Evolutionary conservation across 2,113 vertebrate genomes (phyloP).

Genomic region (Gymnorhina tibicen): DNA sequence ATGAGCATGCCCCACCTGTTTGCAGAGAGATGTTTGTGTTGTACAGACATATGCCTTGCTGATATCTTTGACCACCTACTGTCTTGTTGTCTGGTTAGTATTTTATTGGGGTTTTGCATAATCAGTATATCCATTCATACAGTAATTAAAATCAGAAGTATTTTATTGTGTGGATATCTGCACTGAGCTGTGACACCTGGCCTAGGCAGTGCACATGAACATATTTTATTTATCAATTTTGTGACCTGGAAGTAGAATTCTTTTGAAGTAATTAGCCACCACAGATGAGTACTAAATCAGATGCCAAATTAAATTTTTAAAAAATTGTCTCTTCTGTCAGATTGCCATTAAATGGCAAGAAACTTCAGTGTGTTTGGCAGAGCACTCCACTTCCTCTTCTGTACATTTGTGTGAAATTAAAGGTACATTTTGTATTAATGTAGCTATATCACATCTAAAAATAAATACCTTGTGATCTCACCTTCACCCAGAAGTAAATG

Average conservation of each 20-base stretch:
- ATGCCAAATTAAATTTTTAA: not conserved
- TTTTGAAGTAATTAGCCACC: not conserved
- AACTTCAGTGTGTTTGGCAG: not conserved
- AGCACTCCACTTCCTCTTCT: not conserved
- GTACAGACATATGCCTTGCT: not conserved
- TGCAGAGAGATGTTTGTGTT: not conserved
- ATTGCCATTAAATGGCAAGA: not conserved
- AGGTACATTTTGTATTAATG: not conserved
- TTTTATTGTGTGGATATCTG: not conserved
- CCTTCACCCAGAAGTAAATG: not conserved
- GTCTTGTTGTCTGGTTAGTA: not conserved
- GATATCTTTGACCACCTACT: not conserved
- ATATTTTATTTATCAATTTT: conserved; percentile 14
- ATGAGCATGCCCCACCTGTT: not conserved
- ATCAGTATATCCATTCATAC: not conserved
- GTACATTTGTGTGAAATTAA: not conserved
- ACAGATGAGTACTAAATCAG: not conserved
- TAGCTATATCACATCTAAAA: not conserved
- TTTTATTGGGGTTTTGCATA: not conserved
- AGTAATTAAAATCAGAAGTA: not conserved
- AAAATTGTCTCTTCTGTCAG: not conserved
- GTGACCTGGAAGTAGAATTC: not conserved
- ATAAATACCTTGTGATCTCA: not conserved
- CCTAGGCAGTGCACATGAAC: not conserved
- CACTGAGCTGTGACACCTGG: not conserved